Conservation (phyloP, 2,797 vertebrate species). For the Lacerta viridis region DNA sequence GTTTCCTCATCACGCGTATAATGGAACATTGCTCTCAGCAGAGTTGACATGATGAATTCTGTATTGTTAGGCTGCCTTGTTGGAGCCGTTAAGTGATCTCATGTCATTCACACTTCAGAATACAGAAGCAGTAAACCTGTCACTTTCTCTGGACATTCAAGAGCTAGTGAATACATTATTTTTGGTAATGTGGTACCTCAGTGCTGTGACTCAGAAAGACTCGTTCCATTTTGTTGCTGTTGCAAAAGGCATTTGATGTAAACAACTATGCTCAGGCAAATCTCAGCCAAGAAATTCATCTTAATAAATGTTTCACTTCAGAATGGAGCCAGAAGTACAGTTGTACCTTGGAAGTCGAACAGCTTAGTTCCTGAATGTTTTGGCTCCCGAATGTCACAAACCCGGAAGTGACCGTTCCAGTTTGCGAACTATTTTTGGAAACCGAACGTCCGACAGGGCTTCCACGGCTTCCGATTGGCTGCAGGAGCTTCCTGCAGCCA, state of each 20-base stretch:
- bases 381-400: too few relatives aligned
- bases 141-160: constrained; percentile 27
- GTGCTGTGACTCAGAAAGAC: constrained; percentile 12
- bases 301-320: constrained; percentile 26
- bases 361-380: too few relatives aligned
- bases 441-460: too few relatives aligned
- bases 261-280: background rate
- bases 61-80: constrained; percentile 1
- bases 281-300: constrained; percentile 45
- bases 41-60: background rate
- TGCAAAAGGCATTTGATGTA: constrained; percentile 4
- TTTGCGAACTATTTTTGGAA: too few relatives aligned
- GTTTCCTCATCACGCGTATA: background rate
- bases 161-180: background rate
- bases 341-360: too few relatives aligned
- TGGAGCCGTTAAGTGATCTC: background rate
- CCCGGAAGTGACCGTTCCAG: too few relatives aligned
- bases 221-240: background rate
- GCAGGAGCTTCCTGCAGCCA: too few relatives aligned
- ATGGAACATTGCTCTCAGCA: constrained; percentile 30
- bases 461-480: too few relatives aligned
- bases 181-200: constrained; percentile 18
- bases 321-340: background rate
- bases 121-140: constrained; percentile 32
- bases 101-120: constrained; percentile 13